Conservation (phyloP, 2,113 vertebrate species). For the Mobula birostris region DNA sequence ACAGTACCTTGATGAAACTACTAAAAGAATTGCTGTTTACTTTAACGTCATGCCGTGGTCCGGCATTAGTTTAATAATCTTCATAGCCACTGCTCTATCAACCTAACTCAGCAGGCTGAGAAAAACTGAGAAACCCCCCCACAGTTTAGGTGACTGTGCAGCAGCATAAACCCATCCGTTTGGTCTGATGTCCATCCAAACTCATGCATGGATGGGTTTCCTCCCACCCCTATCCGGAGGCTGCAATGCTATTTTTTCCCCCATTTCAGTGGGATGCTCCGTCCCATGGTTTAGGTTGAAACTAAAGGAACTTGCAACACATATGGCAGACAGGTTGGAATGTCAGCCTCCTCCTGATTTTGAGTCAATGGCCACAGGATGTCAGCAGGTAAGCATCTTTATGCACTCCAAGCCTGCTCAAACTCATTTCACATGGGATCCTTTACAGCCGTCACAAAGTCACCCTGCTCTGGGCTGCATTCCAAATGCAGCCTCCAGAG, state of each 20-base stretch:
- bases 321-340: constrained; percentile 36
- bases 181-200: constrained; percentile 31
- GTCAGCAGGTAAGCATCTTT: constrained; percentile 37
- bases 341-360: constrained; percentile 26
- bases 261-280: background rate
- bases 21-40: background rate
- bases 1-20: background rate
- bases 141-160: background rate
- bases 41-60: background rate
- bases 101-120: background rate
- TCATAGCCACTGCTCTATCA: background rate
- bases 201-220: background rate
- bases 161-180: background rate
- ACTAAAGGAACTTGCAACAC: constrained; percentile 20
- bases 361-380: constrained; percentile 35
- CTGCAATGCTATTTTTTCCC: constrained; percentile 20
- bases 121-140: background rate
- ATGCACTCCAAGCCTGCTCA: constrained; percentile 33
- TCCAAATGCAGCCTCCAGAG: constrained; percentile 24
- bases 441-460: constrained; percentile 36
- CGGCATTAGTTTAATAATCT: background rate
- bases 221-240: constrained; percentile 6
- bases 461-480: constrained; percentile 36
- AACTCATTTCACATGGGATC: constrained; percentile 36
- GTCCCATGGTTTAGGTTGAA: background rate